These are phyloP conservation scores for Tachina fera DNA, from an alignment of 2,888 invertebrate genomes.

Conservation along the genomic window DNA sequence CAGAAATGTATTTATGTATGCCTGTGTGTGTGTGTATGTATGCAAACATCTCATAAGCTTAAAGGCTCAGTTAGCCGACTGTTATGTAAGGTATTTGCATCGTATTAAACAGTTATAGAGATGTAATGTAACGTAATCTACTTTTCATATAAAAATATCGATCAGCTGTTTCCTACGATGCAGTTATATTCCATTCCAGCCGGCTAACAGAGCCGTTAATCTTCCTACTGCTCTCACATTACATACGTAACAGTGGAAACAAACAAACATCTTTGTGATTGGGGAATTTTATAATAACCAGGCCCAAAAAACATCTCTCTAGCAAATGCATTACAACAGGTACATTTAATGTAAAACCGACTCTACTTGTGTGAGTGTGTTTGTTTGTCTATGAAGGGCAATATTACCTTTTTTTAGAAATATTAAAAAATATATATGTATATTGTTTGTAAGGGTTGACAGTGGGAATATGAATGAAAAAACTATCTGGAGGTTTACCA, in stretches of 20 bases:
- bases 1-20: background rate
- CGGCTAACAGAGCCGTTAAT: too few relatives aligned
- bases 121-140: too few relatives aligned
- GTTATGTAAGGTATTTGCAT: too few relatives aligned
- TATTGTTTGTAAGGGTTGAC: conserved; percentile 39
- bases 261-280: conserved; percentile 2
- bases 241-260: background rate
- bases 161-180: too few relatives aligned
- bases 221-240: background rate
- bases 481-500: conserved; percentile 65
- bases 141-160: too few relatives aligned
- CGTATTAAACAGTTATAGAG: too few relatives aligned
- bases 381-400: background rate
- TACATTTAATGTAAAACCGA: background rate
- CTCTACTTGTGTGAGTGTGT: background rate
- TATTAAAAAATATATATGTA: conserved; percentile 12
- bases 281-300: conserved; percentile 27
- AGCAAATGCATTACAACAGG: conserved; percentile 31
- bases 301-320: background rate
- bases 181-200: too few relatives aligned
- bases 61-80: too few relatives aligned
- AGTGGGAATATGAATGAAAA: conserved; percentile 32
- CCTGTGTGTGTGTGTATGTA: too few relatives aligned
- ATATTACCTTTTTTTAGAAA: conserved; percentile 21
- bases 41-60: too few relatives aligned